Evolutionary conservation across 2,797 vertebrate genomes (phyloP), one percentile per base, ranked within the genome.

Genomic region (Erethizon dorsatum): DNA sequence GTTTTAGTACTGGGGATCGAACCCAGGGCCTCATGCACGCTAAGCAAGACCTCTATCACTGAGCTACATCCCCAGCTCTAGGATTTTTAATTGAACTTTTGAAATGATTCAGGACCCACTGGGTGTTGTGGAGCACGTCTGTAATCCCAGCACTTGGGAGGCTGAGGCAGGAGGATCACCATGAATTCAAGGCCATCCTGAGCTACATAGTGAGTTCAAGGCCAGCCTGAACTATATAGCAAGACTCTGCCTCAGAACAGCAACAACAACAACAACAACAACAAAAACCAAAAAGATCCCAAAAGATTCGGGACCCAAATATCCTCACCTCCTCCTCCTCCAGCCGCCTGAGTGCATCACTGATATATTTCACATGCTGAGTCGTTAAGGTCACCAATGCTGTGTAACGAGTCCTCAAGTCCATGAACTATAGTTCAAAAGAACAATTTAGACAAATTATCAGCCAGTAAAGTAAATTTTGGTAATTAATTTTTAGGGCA

Each of bases 361-460:
- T 99, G 98, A 99, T 99, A 97, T 99, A 99, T 97, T 99, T 99
- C 20, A 99, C 99, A 5, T 99, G 99, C 97, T 99, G 99, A 0
- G 99, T 99, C 11, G 99, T 99, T 97, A 99, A 97, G 0, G 99
- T 99, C 50, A 99, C 99, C 98, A 99, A 96, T 37, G 99, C 99
- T 0, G 99, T 99, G 97, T 99, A 99, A 4, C 99, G 99, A 56
- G 99, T 99, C 84, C 99, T 99, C 78, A 99, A 80, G 97, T 99
- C 99, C 99, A 99, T 99, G 96, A 99, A 99, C 99, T 99, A 65
- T 0, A 96, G 83, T 82, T 93, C 2, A 89, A 95, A 96, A 96
- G 41, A 92, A 88, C 5, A 93, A 91, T 37, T 91, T 54, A 94
- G 65, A 33, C 89, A 79, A 69, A 94, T 83, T 80, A 94, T 88